These are phyloP conservation scores for Diabrotica undecimpunctata DNA, from an alignment of 1,140 invertebrate species.

Conservation along the genomic window DNA sequence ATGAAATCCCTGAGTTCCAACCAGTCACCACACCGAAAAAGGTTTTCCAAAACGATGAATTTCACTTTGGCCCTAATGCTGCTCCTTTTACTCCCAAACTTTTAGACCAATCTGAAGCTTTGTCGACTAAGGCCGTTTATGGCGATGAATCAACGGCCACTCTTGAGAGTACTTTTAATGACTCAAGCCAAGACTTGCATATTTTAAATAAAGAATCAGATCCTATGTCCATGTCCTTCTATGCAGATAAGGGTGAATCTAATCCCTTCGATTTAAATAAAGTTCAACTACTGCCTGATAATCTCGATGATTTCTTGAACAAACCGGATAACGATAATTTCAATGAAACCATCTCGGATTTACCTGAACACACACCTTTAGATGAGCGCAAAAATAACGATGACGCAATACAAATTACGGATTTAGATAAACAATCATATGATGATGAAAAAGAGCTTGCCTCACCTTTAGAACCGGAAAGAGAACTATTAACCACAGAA, in stretches of 20 bases:
- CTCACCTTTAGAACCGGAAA: constrained; percentile 30
- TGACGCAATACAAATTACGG: constrained; percentile 33
- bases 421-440: constrained; percentile 35
- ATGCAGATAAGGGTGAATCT: constrained; percentile 57
- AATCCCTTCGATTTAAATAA: constrained; percentile 53
- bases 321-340: constrained; percentile 25
- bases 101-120: constrained; percentile 51
- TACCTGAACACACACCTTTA: constrained; percentile 19
- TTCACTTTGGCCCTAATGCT: constrained; percentile 43
- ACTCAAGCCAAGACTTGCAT: constrained; percentile 15
- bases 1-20: constrained; percentile 45
- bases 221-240: constrained; percentile 68
- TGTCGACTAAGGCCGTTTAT: constrained; percentile 52
- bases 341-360: constrained; percentile 37
- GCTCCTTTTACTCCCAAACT: constrained; percentile 39
- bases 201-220: constrained; percentile 48
- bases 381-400: constrained; percentile 25
- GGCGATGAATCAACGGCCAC: constrained; percentile 49
- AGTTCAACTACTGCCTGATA: constrained; percentile 58
- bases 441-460: constrained; percentile 38
- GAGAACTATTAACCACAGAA: constrained; percentile 11
- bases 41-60: constrained; percentile 34
- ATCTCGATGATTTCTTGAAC: constrained; percentile 53
- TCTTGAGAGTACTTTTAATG: constrained; percentile 29
- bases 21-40: constrained; percentile 33